Conservation (phyloP, 2,113 vertebrate species). For the Indicator indicator region DNA sequence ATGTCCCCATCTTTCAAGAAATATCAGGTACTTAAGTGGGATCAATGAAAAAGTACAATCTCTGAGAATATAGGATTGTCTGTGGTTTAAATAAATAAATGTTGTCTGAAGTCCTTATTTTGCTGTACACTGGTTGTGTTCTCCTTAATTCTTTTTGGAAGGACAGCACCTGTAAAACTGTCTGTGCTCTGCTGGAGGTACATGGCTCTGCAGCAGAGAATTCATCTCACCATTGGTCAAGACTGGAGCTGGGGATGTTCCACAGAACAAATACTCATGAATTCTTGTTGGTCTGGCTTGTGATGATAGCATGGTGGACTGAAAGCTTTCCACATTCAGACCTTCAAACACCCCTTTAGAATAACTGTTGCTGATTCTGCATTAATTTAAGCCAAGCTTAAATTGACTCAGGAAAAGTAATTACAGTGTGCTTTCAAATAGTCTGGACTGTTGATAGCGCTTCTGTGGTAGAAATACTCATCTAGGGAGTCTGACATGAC, state of each 20-base stretch:
- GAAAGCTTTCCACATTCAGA: neutral
- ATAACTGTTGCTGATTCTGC: neutral
- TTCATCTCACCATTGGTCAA: neutral
- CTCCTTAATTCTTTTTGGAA: neutral
- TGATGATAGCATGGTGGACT: neutral
- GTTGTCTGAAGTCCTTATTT: neutral
- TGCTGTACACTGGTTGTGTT: neutral
- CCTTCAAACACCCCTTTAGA: neutral
- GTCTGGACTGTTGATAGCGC: neutral
- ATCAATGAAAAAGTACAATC: neutral
- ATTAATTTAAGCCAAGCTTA: neutral
- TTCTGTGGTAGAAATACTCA: neutral
- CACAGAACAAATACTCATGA: neutral
- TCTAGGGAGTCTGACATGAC: neutral
- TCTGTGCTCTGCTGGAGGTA: neutral
- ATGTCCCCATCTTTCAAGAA: neutral
- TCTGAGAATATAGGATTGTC: neutral
- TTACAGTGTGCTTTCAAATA: neutral
- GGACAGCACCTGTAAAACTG: fast-evolving
- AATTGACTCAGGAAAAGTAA: neutral
- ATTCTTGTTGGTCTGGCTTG: neutral
- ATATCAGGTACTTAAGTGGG: neutral
- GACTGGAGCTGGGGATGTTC: neutral
- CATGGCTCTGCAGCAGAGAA: neutral
- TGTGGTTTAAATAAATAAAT: neutral